Evolutionary conservation across 2,888 invertebrate species (phyloP).

Genomic region (Antheraea yamamai): DNA sequence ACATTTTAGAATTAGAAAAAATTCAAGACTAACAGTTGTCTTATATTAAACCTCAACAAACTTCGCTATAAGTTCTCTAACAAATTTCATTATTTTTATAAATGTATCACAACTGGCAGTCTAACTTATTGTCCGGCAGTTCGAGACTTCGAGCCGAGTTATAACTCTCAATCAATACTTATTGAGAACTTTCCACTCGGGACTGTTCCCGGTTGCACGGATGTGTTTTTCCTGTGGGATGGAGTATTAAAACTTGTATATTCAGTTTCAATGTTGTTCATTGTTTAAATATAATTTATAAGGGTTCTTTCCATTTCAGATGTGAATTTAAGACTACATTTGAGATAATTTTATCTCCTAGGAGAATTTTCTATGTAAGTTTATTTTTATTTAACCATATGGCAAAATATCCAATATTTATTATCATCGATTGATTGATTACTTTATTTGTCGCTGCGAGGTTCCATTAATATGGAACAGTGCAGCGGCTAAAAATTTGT

Average conservation of each 20-base stretch:
- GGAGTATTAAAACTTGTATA: slow-evolving; percentile 9
- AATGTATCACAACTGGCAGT: neutral
- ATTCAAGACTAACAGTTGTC: neutral
- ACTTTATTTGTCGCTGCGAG: too few relatives aligned
- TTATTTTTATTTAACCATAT: too few relatives aligned
- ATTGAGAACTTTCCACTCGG: slow-evolving; percentile 18
- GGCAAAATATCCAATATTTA: too few relatives aligned
- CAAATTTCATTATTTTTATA: slow-evolving; percentile 13
- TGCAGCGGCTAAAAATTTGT: too few relatives aligned
- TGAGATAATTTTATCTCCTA: too few relatives aligned
- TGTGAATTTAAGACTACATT: neutral
- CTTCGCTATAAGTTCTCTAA: neutral
- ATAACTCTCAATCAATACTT: slow-evolving; percentile 18
- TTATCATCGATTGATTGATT: too few relatives aligned
- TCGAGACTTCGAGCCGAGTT: slow-evolving; percentile 6
- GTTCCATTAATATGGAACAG: too few relatives aligned
- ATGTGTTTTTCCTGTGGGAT: slow-evolving; percentile 7
- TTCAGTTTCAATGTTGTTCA: neutral
- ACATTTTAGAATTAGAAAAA: neutral
- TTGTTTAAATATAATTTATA: neutral
- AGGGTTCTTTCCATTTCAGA: neutral
- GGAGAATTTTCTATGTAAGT: too few relatives aligned
- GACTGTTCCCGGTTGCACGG: slow-evolving; percentile 19
- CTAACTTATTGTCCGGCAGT: neutral
- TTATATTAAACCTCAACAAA: slow-evolving; percentile 4